Evolutionary conservation across 2,888 invertebrate genomes (phyloP).

Genomic region (Drosophila picticornis): DNA sequence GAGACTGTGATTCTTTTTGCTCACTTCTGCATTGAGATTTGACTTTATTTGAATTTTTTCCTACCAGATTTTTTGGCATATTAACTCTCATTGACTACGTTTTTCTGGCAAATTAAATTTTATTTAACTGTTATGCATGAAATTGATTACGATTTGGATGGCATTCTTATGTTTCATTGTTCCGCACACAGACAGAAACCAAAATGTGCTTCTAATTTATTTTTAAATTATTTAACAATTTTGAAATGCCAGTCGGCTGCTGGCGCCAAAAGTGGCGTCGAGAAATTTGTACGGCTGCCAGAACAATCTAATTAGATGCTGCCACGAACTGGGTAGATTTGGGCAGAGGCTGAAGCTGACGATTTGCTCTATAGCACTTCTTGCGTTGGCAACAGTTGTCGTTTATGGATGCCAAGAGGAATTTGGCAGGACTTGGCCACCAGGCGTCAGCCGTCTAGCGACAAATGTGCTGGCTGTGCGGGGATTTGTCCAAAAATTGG

Average conservation of each 20-base stretch:
- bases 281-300: slow-evolving; percentile 44
- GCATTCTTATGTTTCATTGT: slow-evolving; percentile 55
- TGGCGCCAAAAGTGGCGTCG: slow-evolving; percentile 34
- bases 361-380: slow-evolving; percentile 73
- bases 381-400: slow-evolving; percentile 77
- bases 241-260: slow-evolving; percentile 48
- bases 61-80: slow-evolving; percentile 12
- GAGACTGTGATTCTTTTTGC: slow-evolving; percentile 39
- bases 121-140: slow-evolving; percentile 75
- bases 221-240: slow-evolving; percentile 79
- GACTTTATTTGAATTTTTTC: slow-evolving; percentile 18
- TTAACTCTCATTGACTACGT: slow-evolving; percentile 39
- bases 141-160: slow-evolving; percentile 66
- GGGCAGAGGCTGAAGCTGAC: slow-evolving; percentile 26
- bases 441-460: slow-evolving; percentile 20
- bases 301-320: slow-evolving; percentile 72
- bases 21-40: slow-evolving; percentile 43
- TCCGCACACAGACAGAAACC: slow-evolving; percentile 5
- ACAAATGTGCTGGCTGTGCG: slow-evolving; percentile 16
- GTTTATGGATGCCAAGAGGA: slow-evolving; percentile 73
- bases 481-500: slow-evolving; percentile 36
- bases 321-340: slow-evolving; percentile 26
- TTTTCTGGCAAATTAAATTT: slow-evolving; percentile 77
- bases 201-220: slow-evolving; percentile 72
- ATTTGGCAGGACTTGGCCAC: slow-evolving; percentile 58